These are phyloP conservation scores for Ptilodon capucinus DNA, from an alignment of 2,888 invertebrate species.

Conservation along the genomic window DNA sequence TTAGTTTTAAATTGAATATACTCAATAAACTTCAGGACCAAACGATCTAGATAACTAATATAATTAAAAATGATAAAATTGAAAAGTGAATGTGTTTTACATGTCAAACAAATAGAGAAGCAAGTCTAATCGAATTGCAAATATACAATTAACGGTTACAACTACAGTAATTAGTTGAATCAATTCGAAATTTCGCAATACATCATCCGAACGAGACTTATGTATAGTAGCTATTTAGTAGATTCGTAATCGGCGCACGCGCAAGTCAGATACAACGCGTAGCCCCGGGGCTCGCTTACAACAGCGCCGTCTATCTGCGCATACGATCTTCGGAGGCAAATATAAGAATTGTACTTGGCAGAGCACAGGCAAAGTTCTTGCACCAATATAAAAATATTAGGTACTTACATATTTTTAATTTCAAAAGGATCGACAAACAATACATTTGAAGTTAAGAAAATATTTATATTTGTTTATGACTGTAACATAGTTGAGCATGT, in stretches of 20 bases:
- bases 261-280: slow-evolving; percentile 43
- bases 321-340: slow-evolving; percentile 50
- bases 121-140: background rate
- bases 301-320: slow-evolving; percentile 49
- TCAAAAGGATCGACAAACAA: too few species aligned
- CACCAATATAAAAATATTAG: background rate
- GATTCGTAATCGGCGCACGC: slow-evolving; percentile 50
- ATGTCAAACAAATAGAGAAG: background rate
- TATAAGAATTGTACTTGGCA: background rate
- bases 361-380: background rate
- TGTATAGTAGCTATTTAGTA: slow-evolving; percentile 39
- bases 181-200: slow-evolving; percentile 37
- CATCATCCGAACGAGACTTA: slow-evolving; percentile 26
- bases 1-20: background rate
- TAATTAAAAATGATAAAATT: background rate
- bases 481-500: too few species aligned
- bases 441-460: too few species aligned
- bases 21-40: background rate
- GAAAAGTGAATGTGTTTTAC: background rate
- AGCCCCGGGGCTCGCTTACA: slow-evolving; percentile 58
- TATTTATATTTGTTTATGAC: too few species aligned
- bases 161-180: slow-evolving; percentile 33
- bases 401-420: too few species aligned
- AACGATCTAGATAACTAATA: background rate
- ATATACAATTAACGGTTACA: slow-evolving; percentile 4